Conservation (phyloP, 2,113 vertebrate species). For the Dicentrarchus labrax region DNA sequence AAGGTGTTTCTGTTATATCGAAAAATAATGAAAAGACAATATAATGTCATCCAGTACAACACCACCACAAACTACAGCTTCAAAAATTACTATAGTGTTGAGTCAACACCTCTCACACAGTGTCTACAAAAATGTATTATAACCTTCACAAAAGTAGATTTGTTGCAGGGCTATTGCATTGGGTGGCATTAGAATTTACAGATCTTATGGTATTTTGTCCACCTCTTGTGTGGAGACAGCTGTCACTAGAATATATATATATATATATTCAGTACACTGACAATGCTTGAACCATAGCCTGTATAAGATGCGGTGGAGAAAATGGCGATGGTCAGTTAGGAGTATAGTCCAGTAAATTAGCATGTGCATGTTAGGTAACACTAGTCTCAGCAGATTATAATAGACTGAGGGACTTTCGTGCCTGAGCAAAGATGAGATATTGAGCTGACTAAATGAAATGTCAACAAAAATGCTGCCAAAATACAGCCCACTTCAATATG, state of each 20-base stretch:
- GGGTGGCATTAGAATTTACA: slow-evolving; percentile 36
- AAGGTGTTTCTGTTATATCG: slow-evolving; percentile 21
- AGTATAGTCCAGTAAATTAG: slow-evolving; percentile 17
- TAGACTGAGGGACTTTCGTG: slow-evolving; percentile 17
- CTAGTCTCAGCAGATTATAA: slow-evolving; percentile 44
- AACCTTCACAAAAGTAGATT: slow-evolving; percentile 8
- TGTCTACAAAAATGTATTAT: slow-evolving; percentile 16
- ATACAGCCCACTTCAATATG: slow-evolving; percentile 44
- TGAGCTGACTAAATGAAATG: slow-evolving; percentile 63
- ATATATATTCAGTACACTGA: neutral
- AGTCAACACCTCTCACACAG: slow-evolving; percentile 8
- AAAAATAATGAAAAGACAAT: slow-evolving; percentile 37
- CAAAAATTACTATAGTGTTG: slow-evolving; percentile 27
- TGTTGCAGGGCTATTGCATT: slow-evolving; percentile 31
- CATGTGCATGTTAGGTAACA: slow-evolving; percentile 29
- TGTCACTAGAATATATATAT: no score
- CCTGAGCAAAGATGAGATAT: slow-evolving; percentile 50
- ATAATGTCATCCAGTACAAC: slow-evolving; percentile 17
- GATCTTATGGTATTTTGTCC: neutral
- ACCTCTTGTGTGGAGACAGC: neutral
- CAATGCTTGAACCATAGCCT: neutral
- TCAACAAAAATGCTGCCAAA: slow-evolving; percentile 65
- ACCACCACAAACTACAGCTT: slow-evolving; percentile 8
- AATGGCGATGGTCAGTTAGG: neutral
- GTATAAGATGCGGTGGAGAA: neutral